Evolutionary conservation across 1,140 invertebrate species (phyloP).

Genomic region (Caenorhabditis elegans): WBcel235 BX284604.4:10295501-10296000

Average conservation of each 20-base stretch:
- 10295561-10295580: conserved; percentile 6
- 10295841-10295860: background rate
- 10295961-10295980: too few relatives aligned
- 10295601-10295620: too few relatives aligned
- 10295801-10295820: conserved; percentile 3
- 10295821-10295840: background rate
- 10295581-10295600: background rate
- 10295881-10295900: background rate
- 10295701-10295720: background rate
- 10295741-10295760: background rate
- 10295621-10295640: too few relatives aligned
- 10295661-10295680: too few relatives aligned
- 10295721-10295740: background rate
- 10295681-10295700: background rate
- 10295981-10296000: too few relatives aligned
- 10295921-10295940: too few relatives aligned
- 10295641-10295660: too few relatives aligned
- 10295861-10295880: background rate
- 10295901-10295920: too few relatives aligned
- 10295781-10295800: conserved; percentile 8
- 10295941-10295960: too few relatives aligned
- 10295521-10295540: too few relatives aligned
- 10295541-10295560: background rate
- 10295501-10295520: background rate
- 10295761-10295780: too few relatives aligned